Base-by-base conservation (phyloP, 2,113 vertebrate genomes). In the Diglossa brunneiventris region DNA sequence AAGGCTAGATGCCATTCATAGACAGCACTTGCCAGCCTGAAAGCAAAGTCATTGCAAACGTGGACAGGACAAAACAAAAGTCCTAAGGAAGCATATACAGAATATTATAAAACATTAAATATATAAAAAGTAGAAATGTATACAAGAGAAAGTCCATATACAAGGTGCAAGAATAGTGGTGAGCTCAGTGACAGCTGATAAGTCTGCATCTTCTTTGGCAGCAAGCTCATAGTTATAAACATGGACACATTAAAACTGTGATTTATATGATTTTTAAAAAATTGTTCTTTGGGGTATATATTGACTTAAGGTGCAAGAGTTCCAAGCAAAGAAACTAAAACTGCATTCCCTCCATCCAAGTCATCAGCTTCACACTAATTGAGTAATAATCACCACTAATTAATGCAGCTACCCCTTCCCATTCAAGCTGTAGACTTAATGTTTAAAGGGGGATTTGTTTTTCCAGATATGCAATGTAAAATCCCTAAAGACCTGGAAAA, bases 401-500 rank as follows among this genome's bases (percentile, higher is more conserved):
- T 31, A 87, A 69, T 73, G 55, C 33, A 83, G 52, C 42, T 80
- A 46, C 31, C 41, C 80, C 67, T 94, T 81, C 88, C 83, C 61
- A 83, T 75, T 92, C 33, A 55, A 70, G 44, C 15, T 72, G 52
- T 55, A 80, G 28, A 67, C 9, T 53, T 74, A 33, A 39, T 89
- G 44, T 79, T 94, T 91, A 90, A 95, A 79, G 0, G 0, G 10
- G 42, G 62, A 84, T 81, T 83, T 93, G 42, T 86, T 95, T 92
- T 96, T 89, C 52, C 77, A 96, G 79, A 63, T 84, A 90, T 0
- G 17, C 62, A 77, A 27, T 56, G 35, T 35, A 83, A 92, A 96
- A 89, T 95, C 80, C 64, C 86, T 80, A 86, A 83, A 89, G 86
- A 92, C 62, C 70, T 91, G 88, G 90, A 89, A 96, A 94, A 86